Percentiles rank a stretch among this genome's conserved stretches.
These are phyloP conservation scores for Callopanchax toddi DNA, from an alignment of 2,113 vertebrate species.

Conservation along the genomic window DNA sequence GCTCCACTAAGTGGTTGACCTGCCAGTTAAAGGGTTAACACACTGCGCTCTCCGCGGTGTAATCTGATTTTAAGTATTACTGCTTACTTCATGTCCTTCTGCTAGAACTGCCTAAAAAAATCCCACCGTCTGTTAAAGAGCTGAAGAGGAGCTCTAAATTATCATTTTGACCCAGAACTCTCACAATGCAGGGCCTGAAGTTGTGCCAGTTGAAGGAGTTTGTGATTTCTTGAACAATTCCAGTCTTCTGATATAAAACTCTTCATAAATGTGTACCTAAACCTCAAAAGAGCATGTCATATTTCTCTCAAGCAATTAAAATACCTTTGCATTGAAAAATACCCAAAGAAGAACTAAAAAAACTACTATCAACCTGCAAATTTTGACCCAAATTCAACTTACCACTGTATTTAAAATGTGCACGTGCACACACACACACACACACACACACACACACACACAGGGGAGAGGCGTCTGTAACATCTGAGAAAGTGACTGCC, in stretches of 20 bases:
- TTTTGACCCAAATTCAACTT: not conserved
- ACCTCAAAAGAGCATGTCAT: not conserved
- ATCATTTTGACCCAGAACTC: not conserved
- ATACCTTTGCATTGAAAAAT: not conserved
- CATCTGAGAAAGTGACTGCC: constrained; percentile 19
- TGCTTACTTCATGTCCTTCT: not conserved
- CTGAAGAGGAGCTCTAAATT: not conserved
- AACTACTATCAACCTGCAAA: no score
- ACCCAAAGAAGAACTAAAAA: not conserved
- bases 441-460: not conserved
- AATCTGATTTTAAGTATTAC: not conserved
- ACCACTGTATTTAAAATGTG: not conserved
- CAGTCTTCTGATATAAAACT: not conserved
- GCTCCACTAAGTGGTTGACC: no score
- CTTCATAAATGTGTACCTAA: not conserved
- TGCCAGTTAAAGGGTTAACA: no score
- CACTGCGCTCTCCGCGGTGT: not conserved
- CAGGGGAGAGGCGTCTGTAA: no score
- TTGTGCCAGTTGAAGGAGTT: not conserved
- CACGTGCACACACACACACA: not conserved
- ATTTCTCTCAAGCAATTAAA: not conserved
- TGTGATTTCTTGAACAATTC: no score
- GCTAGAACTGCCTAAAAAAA: not conserved
- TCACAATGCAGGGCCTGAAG: not conserved
- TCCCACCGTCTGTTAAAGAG: not conserved